These are phyloP conservation scores for Cepphus grylle DNA, from an alignment of 2,113 vertebrate genomes.

Conservation along the genomic window DNA sequence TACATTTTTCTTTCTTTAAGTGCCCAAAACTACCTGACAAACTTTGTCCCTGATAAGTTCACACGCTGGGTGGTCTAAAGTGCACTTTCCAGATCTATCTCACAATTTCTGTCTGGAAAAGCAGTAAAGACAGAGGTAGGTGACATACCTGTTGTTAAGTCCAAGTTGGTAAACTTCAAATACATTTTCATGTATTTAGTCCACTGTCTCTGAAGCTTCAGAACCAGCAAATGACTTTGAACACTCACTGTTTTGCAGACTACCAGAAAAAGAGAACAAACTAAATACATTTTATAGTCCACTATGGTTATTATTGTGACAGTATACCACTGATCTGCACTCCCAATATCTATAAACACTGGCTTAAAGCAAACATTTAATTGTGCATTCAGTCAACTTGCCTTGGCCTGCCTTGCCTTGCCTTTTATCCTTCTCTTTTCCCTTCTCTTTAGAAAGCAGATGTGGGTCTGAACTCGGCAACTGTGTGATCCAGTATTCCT, in stretches of 20 bases:
- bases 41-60: neutral
- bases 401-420: neutral
- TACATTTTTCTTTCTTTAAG: neutral
- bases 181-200: neutral
- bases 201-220: neutral
- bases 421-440: neutral
- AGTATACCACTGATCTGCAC: neutral
- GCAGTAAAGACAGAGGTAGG: neutral
- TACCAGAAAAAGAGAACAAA: neutral
- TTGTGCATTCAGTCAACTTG: neutral
- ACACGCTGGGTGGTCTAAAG: neutral
- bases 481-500: neutral
- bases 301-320: neutral
- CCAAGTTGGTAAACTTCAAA: neutral
- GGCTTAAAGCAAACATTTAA: neutral
- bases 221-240: neutral
- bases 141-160: neutral
- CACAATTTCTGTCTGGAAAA: neutral
- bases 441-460: neutral
- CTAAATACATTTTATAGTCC: neutral
- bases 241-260: neutral
- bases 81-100: neutral
- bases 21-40: neutral
- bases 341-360: neutral
- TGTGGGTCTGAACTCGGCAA: neutral